Evolutionary conservation across 2,797 vertebrate species (phyloP).

Genomic region (Falco columbarius): DNA sequence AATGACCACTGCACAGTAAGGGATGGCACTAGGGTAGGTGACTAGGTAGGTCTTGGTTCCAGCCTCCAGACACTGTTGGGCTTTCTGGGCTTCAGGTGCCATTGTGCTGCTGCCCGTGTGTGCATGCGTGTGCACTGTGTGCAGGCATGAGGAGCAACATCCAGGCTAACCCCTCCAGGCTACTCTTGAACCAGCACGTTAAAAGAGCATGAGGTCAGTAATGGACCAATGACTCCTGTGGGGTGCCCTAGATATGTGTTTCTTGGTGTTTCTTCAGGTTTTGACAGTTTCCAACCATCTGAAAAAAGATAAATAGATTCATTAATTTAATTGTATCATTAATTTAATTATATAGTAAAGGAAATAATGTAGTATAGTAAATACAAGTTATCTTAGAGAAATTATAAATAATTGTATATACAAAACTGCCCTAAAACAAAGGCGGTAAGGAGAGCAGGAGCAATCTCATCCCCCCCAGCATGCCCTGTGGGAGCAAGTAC

Average conservation of each 20-base stretch:
- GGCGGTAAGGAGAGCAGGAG: background rate
- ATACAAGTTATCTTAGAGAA: background rate
- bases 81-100: background rate
- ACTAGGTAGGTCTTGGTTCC: background rate
- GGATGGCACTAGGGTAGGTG: no score
- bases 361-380: background rate
- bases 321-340: no score
- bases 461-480: background rate
- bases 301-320: background rate
- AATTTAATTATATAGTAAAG: background rate
- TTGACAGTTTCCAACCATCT: background rate
- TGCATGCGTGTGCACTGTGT: background rate
- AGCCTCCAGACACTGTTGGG: background rate
- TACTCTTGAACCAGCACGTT: background rate
- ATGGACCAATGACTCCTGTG: background rate
- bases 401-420: background rate
- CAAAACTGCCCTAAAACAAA: background rate
- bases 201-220: background rate
- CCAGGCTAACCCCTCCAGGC: background rate
- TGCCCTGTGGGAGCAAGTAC: background rate
- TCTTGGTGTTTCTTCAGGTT: background rate
- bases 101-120: background rate
- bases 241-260: background rate
- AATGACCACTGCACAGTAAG: background rate
- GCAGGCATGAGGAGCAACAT: background rate